Percentiles rank a stretch among this genome's conserved stretches.
Conservation (phyloP, 1,140 invertebrate species). For the Thereuonema tuberculata region DNA sequence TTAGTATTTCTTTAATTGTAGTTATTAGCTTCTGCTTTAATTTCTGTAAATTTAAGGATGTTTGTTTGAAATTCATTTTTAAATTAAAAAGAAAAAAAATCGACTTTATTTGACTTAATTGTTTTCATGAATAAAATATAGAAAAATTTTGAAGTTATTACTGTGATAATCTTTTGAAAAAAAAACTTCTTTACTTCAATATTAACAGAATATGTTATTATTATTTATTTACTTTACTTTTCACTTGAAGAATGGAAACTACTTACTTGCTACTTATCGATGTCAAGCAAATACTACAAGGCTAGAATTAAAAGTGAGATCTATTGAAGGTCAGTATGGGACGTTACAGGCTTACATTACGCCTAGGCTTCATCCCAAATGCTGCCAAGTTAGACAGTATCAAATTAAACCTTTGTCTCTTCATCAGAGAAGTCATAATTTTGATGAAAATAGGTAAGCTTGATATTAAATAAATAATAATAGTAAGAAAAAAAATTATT, state of each 20-base stretch:
- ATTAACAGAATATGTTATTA: too few species aligned
- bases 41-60: too few species aligned
- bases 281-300: conserved; percentile 75
- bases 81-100: too few species aligned
- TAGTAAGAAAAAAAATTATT: neutral
- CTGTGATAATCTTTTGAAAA: too few species aligned
- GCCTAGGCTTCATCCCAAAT: conserved; percentile 60
- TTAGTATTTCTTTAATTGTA: too few species aligned
- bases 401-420: conserved; percentile 58
- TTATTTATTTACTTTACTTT: neutral
- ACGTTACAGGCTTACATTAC: conserved; percentile 63
- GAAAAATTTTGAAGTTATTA: neutral
- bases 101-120: too few species aligned
- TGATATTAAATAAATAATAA: neutral
- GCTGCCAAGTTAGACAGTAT: conserved; percentile 51
- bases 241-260: conserved; percentile 48
- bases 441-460: conserved; percentile 40
- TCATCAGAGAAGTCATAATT: conserved; percentile 49
- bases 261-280: conserved; percentile 63
- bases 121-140: too few species aligned
- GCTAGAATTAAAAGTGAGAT: conserved; percentile 60
- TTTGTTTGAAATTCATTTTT: too few species aligned
- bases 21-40: too few species aligned
- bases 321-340: conserved; percentile 65
- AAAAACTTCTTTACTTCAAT: too few species aligned